phyloP scores from a whole-genome alignment of 2,888 invertebrate species.

The Acleris cristana region DNA sequence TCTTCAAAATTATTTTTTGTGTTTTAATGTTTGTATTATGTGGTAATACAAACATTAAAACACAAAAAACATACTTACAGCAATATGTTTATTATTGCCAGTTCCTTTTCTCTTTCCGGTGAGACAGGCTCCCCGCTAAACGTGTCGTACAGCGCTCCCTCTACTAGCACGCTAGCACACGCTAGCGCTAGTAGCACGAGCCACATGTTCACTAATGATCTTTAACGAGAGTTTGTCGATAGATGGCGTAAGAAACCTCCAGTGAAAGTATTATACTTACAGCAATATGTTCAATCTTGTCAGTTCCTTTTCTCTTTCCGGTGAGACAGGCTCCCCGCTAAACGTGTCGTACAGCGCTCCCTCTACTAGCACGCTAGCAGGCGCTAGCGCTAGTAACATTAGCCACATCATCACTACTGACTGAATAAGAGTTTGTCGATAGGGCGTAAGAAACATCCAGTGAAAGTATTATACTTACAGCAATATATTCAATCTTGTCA shows the following conservation, averaged over 20 bases:
- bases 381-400: constrained; percentile 4
- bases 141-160: constrained; percentile 37
- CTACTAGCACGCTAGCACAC: constrained; percentile 1
- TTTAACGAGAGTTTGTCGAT: background rate
- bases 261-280: constrained; percentile 26
- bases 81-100: constrained; percentile 16
- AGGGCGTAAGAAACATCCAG: no score
- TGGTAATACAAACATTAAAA: no score
- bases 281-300: constrained; percentile 21
- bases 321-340: constrained; percentile 29
- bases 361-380: constrained; percentile 4
- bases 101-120: constrained; percentile 24
- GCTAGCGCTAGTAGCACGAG: constrained; percentile 3
- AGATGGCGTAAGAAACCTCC: no score
- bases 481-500: constrained; percentile 17
- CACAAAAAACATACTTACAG: constrained; percentile 38
- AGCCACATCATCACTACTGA: background rate
- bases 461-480: constrained; percentile 40
- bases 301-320: constrained; percentile 25
- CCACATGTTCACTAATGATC: background rate
- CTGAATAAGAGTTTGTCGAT: background rate
- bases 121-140: constrained; percentile 32
- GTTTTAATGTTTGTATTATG: no score
- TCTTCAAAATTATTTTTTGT: no score
- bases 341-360: constrained; percentile 37